Base-by-base conservation (phyloP, 1,140 invertebrate genomes). In the Diploscapter pachys region DNA sequence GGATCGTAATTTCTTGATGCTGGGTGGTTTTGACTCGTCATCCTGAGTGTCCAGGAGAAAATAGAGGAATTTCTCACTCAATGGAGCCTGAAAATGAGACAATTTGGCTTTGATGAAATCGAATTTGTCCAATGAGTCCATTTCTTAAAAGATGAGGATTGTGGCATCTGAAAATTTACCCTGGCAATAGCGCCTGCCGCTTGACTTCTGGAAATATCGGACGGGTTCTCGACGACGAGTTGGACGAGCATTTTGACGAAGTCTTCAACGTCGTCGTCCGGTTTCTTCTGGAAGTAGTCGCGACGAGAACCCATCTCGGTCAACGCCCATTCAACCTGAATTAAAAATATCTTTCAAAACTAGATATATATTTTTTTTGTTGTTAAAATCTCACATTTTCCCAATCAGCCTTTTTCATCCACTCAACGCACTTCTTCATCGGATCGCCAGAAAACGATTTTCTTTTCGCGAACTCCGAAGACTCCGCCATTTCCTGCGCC, bases 211-310 rank as follows among this genome's bases (percentile, higher is more conserved):
- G 31, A 31, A 31, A 31, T 31, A 31, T 31, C 31, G 31, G 31
- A 31, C 31, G 31, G 31, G 31, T 31, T 31, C 31, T 31, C 31
- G 31, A 31, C 31, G 6, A 11, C 52, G 68, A 76, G 48, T 63
- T 66, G 66, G 3, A 76, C 48, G 5, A 72, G 5, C 31, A 67
- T 57, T 31, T 72, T 9, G 2, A 70, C 63, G 56, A 76, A 72
- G 8, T 76, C 49, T 54, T 76, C 75, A 0, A 76, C 68, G 56
- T 76, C 75, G 50, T 76, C 75, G 8, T 66, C 75, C 5, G 72
- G n/a, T 55, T 76, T 57, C 52, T 54, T 53, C 3, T 50, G 49
- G 48, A 72, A 55, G 57, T 76, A 76, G 9, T 63, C 13, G 53
- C 51, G 50, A 13, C 70, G 0, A 3, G 13, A 8, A 3, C 69